Conservation (phyloP, 2,797 vertebrate genomes). For the Morus bassanus region DNA sequence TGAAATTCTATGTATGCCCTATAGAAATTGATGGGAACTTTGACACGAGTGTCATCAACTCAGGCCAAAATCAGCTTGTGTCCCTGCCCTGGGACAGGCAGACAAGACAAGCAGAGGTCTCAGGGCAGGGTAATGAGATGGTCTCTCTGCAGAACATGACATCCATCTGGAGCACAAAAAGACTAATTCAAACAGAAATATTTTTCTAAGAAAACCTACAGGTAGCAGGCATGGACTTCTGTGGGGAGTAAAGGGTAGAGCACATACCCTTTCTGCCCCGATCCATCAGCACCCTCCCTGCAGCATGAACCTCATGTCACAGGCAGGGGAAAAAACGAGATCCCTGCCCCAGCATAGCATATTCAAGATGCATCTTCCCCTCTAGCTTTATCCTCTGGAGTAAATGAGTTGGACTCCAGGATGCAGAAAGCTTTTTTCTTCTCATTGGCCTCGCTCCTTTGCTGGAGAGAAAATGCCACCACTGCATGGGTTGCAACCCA, state of each 20-base stretch:
- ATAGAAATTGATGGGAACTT: not conserved
- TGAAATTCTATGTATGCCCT: not conserved
- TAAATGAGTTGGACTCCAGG: not conserved
- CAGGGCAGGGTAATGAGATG: not conserved
- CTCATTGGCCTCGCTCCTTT: not conserved
- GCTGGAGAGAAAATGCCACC: not conserved
- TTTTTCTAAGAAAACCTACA: not conserved
- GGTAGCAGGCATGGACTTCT: not conserved
- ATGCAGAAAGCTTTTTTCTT: not conserved
- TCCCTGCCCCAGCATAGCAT: accelerated
- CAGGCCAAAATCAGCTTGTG: not conserved
- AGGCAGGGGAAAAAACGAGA: not conserved
- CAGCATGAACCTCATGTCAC: not conserved
- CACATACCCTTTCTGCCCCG: not conserved
- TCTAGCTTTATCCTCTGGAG: not conserved
- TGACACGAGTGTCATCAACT: accelerated
- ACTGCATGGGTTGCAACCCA: not conserved
- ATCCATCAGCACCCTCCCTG: not conserved
- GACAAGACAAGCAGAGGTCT: not conserved
- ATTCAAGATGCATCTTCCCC: not conserved
- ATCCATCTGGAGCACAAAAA: not conserved
- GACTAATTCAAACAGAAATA: not conserved
- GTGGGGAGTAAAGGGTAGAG: not conserved
- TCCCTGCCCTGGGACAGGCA: not conserved
- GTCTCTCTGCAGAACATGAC: not conserved